These are phyloP conservation scores for Misgurnus mizolepis DNA, from an alignment of 2,113 vertebrate genomes.

Conservation along the genomic window DNA sequence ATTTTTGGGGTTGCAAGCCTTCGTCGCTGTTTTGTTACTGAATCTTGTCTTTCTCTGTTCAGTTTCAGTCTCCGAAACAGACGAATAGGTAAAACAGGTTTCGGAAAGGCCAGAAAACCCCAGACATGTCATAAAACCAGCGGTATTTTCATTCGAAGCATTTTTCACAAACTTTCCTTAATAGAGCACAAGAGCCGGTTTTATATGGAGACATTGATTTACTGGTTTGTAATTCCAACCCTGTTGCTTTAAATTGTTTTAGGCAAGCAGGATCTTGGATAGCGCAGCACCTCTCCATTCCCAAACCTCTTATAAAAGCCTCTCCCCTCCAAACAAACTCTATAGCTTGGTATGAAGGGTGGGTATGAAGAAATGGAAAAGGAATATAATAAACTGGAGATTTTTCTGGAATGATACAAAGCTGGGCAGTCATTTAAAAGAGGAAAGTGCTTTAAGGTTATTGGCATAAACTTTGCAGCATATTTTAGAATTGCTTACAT, in stretches of 20 bases:
- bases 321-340: background rate
- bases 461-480: too few relatives aligned
- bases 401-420: background rate
- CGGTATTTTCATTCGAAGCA: background rate
- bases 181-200: background rate
- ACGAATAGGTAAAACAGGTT: background rate
- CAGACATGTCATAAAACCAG: background rate
- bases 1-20: background rate
- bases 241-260: background rate
- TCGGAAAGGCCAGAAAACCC: background rate
- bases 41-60: too few relatives aligned
- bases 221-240: background rate
- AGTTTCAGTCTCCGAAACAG: background rate
- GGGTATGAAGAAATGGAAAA: background rate
- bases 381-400: background rate
- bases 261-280: background rate
- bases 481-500: too few relatives aligned
- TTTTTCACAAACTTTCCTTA: background rate
- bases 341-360: background rate
- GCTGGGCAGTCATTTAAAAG: background rate
- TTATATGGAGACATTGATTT: background rate
- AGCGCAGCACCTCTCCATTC: background rate
- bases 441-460: too few relatives aligned
- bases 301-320: background rate
- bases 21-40: too few relatives aligned